A percentile compares a stretch with the other conserved stretches of the same genome.
These are phyloP conservation scores for Anodontia alba DNA, from an alignment of 2,888 invertebrate species.

Conservation along the genomic window DNA sequence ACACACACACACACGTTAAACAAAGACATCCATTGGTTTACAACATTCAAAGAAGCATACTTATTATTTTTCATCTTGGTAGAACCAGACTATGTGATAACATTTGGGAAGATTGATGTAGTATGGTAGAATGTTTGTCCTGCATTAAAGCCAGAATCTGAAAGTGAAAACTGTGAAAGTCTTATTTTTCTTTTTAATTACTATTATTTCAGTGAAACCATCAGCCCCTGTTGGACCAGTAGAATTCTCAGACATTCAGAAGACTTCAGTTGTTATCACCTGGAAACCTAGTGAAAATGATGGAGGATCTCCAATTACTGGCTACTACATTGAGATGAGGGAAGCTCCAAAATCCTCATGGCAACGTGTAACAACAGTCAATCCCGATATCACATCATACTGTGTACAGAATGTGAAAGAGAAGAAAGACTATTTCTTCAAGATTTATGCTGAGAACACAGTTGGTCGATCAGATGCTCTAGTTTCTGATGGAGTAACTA, in stretches of 20 bases:
- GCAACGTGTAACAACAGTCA: constrained; percentile 95
- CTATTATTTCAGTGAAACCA: constrained; percentile 64
- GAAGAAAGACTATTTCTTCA: constrained; percentile 85
- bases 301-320: constrained; percentile 90
- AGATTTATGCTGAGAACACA: constrained; percentile 82
- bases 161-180: too few species aligned
- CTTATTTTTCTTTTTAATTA: too few species aligned
- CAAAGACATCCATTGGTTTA: too few species aligned
- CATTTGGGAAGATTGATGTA: too few species aligned
- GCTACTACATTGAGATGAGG: constrained; percentile 82
- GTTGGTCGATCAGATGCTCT: constrained; percentile 79
- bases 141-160: too few species aligned
- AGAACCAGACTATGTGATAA: too few species aligned
- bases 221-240: constrained; percentile 79
- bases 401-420: constrained; percentile 79
- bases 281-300: constrained; percentile 91
- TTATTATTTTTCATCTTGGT: too few species aligned
- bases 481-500: constrained; percentile 72
- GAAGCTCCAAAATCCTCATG: constrained; percentile 86
- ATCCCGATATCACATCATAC: constrained; percentile 85
- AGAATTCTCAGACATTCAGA: constrained; percentile 77
- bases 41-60: too few species aligned
- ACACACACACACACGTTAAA: too few species aligned
- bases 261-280: constrained; percentile 75
- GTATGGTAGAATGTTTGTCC: too few species aligned